Evolutionary conservation across 1,140 invertebrate species (phyloP).

Genomic region (Aphelenchoides fujianensis): DNA sequence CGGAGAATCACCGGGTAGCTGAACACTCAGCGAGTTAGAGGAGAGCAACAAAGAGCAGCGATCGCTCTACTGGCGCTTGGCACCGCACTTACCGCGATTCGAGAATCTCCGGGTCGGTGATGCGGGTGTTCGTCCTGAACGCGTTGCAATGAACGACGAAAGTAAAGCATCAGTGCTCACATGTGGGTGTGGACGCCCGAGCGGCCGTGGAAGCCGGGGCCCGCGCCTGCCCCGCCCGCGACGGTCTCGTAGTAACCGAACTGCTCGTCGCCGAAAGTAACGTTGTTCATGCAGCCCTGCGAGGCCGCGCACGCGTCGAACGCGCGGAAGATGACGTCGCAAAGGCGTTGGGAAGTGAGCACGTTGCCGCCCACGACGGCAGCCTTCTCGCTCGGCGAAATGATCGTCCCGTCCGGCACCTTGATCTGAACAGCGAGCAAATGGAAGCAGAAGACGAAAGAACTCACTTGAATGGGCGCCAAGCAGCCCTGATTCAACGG

Average conservation of each 20-base stretch:
- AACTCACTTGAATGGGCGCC: constrained; percentile 66
- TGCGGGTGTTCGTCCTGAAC: constrained; percentile 98
- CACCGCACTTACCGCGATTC: constrained; percentile 76
- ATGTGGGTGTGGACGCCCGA: constrained; percentile 74
- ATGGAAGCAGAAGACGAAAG: background rate
- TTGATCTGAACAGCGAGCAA: constrained; percentile 67
- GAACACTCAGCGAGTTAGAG: constrained; percentile 30
- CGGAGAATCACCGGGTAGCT: constrained; percentile 86
- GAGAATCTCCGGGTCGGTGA: constrained; percentile 94
- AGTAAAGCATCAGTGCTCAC: constrained; percentile 68
- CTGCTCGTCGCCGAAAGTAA: constrained; percentile 85
- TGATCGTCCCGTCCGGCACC: constrained; percentile 79
- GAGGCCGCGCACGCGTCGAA: constrained; percentile 89
- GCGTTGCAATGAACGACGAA: too few species aligned
- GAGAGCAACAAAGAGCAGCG: constrained; percentile 23
- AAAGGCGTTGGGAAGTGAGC: constrained; percentile 89
- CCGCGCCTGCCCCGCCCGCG: too few species aligned
- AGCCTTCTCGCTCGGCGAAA: constrained; percentile 84
- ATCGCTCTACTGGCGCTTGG: too few species aligned
- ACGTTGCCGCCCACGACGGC: constrained; percentile 99
- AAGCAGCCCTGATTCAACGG: constrained; percentile 79
- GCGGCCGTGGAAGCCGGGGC: constrained; percentile 97
- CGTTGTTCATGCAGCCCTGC: constrained; percentile 97
- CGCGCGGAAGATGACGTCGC: constrained; percentile 90
- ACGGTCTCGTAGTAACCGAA: constrained; percentile 93